phyloP scores from a whole-genome alignment of 1,140 invertebrate genomes.

The Cecropterus lyciades region DNA sequence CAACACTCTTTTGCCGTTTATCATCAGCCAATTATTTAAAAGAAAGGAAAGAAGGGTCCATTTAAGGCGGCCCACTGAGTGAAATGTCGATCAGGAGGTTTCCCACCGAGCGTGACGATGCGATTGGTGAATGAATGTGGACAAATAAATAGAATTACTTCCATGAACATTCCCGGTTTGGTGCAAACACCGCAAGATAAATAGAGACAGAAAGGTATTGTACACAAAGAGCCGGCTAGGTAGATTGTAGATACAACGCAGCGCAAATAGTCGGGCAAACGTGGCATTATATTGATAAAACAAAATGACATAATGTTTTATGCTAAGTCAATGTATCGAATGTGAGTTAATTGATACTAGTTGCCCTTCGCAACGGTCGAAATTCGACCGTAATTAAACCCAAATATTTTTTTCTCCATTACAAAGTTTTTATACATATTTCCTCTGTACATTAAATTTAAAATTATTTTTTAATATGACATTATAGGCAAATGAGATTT shows the following conservation, averaged over 20 bases:
- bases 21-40: slow-evolving; percentile 36
- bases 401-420: neutral
- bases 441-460: too few relatives aligned
- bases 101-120: slow-evolving; percentile 45
- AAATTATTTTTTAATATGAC: too few relatives aligned
- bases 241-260: slow-evolving; percentile 48
- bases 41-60: slow-evolving; percentile 36
- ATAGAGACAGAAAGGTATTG: slow-evolving; percentile 55
- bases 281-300: slow-evolving; percentile 54
- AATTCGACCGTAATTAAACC: too few relatives aligned
- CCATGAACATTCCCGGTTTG: slow-evolving; percentile 55
- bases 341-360: neutral
- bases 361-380: neutral
- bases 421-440: too few relatives aligned
- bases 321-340: slow-evolving; percentile 39
- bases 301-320: slow-evolving; percentile 42
- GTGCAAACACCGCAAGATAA: slow-evolving; percentile 66
- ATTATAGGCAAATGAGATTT: too few relatives aligned
- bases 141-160: slow-evolving; percentile 69
- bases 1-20: slow-evolving; percentile 50
- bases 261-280: slow-evolving; percentile 51
- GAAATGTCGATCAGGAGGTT: slow-evolving; percentile 42
- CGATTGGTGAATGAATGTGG: slow-evolving; percentile 67
- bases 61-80: slow-evolving; percentile 38
- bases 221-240: slow-evolving; percentile 53